Conservation (phyloP, 2,113 vertebrate genomes). For the Crotophaga sulcirostris region DNA sequence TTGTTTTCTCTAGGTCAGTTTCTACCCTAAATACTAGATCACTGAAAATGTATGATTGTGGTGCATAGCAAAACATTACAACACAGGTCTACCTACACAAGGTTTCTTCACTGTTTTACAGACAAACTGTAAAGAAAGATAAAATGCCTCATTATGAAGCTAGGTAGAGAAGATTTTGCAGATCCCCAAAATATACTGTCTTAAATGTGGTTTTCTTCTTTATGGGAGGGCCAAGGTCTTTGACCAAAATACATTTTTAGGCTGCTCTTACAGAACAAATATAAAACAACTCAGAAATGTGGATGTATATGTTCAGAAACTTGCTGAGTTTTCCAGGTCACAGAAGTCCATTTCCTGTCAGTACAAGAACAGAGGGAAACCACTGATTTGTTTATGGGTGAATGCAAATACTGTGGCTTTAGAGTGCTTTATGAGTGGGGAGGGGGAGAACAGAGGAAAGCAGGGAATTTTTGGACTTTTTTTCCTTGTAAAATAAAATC, state of each 20-base stretch:
- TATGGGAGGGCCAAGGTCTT: neutral
- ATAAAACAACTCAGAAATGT: neutral
- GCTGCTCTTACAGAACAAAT: neutral
- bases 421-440: neutral
- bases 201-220: neutral
- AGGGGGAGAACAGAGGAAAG: neutral
- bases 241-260: rapidly evolving
- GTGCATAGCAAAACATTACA: neutral
- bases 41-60: neutral
- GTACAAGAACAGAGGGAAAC: constrained; percentile 20
- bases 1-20: neutral
- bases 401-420: constrained; percentile 37
- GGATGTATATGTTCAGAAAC: neutral
- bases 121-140: neutral
- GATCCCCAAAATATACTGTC: neutral
- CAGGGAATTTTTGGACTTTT: neutral
- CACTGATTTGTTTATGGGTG: constrained; percentile 25
- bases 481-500: neutral
- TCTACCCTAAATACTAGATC: neutral
- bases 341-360: constrained; percentile 21
- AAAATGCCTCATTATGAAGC: neutral
- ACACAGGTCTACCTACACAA: neutral
- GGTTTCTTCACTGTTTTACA: neutral
- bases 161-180: neutral
- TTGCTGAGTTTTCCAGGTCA: constrained; percentile 53